Evolutionary conservation across 2,797 vertebrate species (phyloP), one percentile per base, ranked within the genome.

Genomic region (Thunnus albacares): DNA sequence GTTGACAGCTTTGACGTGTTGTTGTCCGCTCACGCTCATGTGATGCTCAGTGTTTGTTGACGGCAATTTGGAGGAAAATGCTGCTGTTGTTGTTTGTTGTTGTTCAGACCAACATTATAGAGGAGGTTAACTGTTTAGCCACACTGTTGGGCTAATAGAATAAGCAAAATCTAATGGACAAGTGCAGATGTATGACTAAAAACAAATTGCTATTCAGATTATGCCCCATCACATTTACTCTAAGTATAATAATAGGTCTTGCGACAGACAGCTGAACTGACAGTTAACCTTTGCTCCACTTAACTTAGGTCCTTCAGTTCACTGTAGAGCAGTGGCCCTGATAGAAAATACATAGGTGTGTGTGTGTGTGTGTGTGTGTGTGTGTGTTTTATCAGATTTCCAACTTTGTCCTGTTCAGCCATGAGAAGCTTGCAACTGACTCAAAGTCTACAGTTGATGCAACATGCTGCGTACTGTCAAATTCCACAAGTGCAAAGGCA

Each of bases 391-490:
- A 90, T 91, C 85, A 85, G 83, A 64, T 33, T 30, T 71, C 26
- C 68, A 87, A 86, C 82, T 88, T 91, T 89, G 74, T 70, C 61
- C 74, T 51, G n/a, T 78, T 22, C 15, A 72, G 24, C 59, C 35
- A 59, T 41, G 60, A 79, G 53, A 77, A 53, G 64, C 69, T 60
- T 61, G 68, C 59, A 74, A 11, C 71, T 24, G 43, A 60, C 33
- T 58, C 78, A 67, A 52, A 84, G 89, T 89, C 84, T 89, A 87
- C 77, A 90, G 90, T 92, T 59, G 84, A 56, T 9, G 30, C 65
- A 35, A 17, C 68, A 17, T 59, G 64, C 57, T 41, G 67, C 47
- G 47, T 59, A 20, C 74, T 82, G 64, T 75, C 87, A 78, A 20
- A 84, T 77, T 82, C 74, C 78, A 76, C 62, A n/a, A 43, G 79